These are phyloP conservation scores for Phortica magna DNA, from an alignment of 2,888 invertebrate genomes.

Conservation along the genomic window DNA sequence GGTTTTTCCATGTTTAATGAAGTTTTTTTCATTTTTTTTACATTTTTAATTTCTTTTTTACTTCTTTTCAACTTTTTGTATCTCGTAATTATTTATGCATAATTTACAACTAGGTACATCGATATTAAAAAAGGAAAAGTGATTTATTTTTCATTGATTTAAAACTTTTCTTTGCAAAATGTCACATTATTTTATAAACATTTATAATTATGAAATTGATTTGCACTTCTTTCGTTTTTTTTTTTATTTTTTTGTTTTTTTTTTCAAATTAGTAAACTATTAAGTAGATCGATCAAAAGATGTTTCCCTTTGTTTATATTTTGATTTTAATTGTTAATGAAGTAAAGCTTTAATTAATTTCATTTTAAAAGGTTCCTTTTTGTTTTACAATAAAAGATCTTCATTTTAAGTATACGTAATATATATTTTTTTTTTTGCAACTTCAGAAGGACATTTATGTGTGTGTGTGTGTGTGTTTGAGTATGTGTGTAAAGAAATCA, in stretches of 20 bases:
- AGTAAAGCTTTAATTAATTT: slow-evolving; percentile 50
- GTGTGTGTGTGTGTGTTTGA: no score
- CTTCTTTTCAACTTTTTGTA: background rate
- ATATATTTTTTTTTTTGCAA: no score
- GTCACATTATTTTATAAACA: background rate
- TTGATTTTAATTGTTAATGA: slow-evolving; percentile 39
- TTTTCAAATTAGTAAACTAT: slow-evolving; percentile 22
- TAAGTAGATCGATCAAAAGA: slow-evolving; percentile 18
- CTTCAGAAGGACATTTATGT: no score
- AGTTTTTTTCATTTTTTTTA: slow-evolving; percentile 52
- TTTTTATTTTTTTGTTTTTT: slow-evolving; percentile 18
- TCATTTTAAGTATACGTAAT: background rate
- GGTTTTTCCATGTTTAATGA: slow-evolving; percentile 43
- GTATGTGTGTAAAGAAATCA: no score
- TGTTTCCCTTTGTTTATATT: background rate
- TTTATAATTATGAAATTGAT: slow-evolving; percentile 35
- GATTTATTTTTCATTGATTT: slow-evolving; percentile 41
- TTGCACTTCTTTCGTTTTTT: slow-evolving; percentile 48
- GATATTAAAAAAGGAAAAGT: slow-evolving; percentile 64
- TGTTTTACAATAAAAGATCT: slow-evolving; percentile 16
- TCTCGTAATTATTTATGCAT: slow-evolving; percentile 10
- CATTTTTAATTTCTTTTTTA: slow-evolving; percentile 7
- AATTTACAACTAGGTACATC: slow-evolving; percentile 56
- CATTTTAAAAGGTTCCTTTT: slow-evolving; percentile 14
- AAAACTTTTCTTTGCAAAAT: slow-evolving; percentile 43